phyloP scores from a whole-genome alignment of 2,113 vertebrate species.

The Pelodiscus sinensis region DNA sequence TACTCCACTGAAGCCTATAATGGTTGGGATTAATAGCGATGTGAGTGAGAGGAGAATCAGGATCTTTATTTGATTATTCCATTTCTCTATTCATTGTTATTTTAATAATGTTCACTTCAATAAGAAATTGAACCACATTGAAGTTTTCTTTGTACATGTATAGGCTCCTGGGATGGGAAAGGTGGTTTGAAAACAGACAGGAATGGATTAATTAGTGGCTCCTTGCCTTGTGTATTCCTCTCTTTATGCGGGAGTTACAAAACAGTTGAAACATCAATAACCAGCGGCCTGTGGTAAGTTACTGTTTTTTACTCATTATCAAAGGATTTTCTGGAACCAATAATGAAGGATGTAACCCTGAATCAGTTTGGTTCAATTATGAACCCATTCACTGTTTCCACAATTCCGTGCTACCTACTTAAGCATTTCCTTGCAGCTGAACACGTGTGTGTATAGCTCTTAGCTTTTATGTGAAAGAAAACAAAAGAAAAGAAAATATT shows the following conservation, averaged over 20 bases:
- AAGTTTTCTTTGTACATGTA: constrained; percentile 20
- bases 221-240: constrained; percentile 57
- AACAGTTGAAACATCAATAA: constrained; percentile 75
- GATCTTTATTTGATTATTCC: background rate
- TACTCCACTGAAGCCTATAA: background rate
- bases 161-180: constrained; percentile 20
- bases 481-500: constrained; percentile 21
- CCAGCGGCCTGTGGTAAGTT: constrained; percentile 73
- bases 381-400: constrained; percentile 49
- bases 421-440: constrained; percentile 48
- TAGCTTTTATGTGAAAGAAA: background rate
- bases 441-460: constrained; percentile 20
- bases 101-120: constrained; percentile 37
- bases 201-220: constrained; percentile 64
- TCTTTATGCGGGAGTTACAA: constrained; percentile 47
- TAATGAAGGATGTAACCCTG: constrained; percentile 71
- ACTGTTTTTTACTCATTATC: constrained; percentile 68
- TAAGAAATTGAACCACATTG: constrained; percentile 21
- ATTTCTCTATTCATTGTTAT: constrained; percentile 1
- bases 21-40: background rate
- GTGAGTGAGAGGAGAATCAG: background rate
- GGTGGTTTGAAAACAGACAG: constrained; percentile 44
- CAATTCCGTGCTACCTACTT: constrained; percentile 34
- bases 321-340: constrained; percentile 69
- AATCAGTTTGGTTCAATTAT: constrained; percentile 43